These are phyloP conservation scores for human (Homo sapiens) DNA, from an alignment of 2,113 vertebrate genomes.

Conservation along the genomic window DNA sequence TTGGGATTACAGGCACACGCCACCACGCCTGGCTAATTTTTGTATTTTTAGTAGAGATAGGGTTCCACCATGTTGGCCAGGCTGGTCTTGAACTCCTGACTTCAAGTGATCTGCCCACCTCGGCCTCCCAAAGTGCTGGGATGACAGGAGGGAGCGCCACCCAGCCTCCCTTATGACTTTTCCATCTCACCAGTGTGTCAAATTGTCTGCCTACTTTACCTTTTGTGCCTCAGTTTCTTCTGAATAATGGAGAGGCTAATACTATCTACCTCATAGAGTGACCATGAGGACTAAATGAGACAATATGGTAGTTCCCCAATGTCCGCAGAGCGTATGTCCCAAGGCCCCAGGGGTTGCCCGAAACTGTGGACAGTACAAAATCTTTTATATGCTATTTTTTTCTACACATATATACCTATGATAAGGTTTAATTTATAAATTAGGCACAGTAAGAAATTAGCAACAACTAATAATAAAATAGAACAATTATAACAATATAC, in stretches of 20 bases:
- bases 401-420: neutral
- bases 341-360: neutral
- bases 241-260: neutral
- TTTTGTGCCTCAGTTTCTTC: neutral
- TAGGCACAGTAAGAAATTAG: neutral
- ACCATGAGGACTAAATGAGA: neutral
- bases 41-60: too few relatives aligned
- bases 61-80: too few relatives aligned
- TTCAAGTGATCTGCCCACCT: too few relatives aligned
- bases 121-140: too few relatives aligned
- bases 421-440: neutral
- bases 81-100: too few relatives aligned
- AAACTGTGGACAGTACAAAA: neutral
- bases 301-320: neutral
- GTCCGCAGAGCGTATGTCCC: neutral
- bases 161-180: neutral
- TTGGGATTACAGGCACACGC: too few relatives aligned
- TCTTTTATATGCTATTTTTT: neutral
- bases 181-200: neutral
- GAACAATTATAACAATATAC: neutral
- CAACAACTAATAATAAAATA: neutral
- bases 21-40: too few relatives aligned
- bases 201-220: neutral
- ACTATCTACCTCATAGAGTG: neutral
- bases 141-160: too few relatives aligned